phyloP scores from a whole-genome alignment of 2,113 vertebrate genomes.

The Rallus limicola region DNA sequence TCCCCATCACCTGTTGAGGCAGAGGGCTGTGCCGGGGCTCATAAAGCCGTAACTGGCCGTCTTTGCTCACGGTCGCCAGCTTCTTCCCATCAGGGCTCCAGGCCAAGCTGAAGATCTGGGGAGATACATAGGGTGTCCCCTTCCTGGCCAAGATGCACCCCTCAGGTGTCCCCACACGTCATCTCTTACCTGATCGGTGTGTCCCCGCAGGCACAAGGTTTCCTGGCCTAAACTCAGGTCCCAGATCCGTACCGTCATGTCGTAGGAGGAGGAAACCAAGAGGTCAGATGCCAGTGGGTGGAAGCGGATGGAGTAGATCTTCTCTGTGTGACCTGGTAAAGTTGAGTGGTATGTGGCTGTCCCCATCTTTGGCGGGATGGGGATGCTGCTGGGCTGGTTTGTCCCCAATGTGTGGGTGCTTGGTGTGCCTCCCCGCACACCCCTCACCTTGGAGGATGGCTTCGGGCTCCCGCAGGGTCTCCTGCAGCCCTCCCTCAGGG shows the following conservation, averaged over 20 bases:
- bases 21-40: constrained; percentile 80
- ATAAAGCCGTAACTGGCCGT: constrained; percentile 86
- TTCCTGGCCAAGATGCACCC: accelerated
- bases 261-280: constrained; percentile 92
- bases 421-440: accelerated
- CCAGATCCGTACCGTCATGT: constrained; percentile 90
- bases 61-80: constrained; percentile 91
- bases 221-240: constrained; percentile 74
- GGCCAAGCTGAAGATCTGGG: constrained; percentile 90
- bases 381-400: accelerated
- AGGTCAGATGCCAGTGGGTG: constrained; percentile 86
- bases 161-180: background rate
- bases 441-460: constrained; percentile 84
- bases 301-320: constrained; percentile 94
- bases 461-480: constrained; percentile 83
- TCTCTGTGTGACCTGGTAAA: constrained; percentile 89
- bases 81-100: constrained; percentile 91
- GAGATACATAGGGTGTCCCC: background rate
- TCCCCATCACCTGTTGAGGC: constrained; percentile 77
- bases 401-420: accelerated
- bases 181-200: constrained; percentile 88
- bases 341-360: accelerated
- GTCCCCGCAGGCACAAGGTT: constrained; percentile 83
- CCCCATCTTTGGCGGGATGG: accelerated
- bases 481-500: constrained; percentile 82